Base-by-base conservation (phyloP, 2,113 vertebrate genomes). In the Uria lomvia region DNA sequence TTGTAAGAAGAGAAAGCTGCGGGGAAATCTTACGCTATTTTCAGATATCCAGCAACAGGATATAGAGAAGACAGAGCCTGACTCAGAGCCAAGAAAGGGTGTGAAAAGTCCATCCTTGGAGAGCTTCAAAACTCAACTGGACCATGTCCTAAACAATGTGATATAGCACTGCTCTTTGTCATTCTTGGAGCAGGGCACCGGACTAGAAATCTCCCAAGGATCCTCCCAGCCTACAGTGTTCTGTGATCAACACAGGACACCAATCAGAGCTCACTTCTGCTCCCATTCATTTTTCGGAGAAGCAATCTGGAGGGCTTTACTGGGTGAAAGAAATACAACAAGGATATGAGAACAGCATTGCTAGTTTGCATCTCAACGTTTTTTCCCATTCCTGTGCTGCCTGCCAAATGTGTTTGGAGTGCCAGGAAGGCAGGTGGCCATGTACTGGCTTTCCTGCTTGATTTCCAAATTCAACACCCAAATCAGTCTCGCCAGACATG, bases 321-420 rank as follows among this genome's bases (percentile, higher is more conserved):
- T 45, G 34, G 20, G 7, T 34, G 63, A 62, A 2, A 68, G 42
- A 52, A 81, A 68, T 29, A 47, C n/a, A 58, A 20, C 8, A 42
- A 36, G 8, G 21, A 29, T 15, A 72, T 0, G 2, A 12, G 15
- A 59, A 65, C 6, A 66, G 29, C 0, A 2, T 6, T 55, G 32
- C 18, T 29, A 60, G 17, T 50, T 73, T 60, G 13, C 40, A 77
- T 26, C 29, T 72, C 45, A 49, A 9, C 2, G 1, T 40, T 75
- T 60, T 15, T 40, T 52, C 5, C 59, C 29, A 27, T 36, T 58
- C 36, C 43, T 83, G 10, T 52, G 23, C 32, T 6, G 19, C 63
- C 27, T 49, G 30, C 6, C 40, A 59, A 74, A 34, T 70, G 11
- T 32, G 30, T 15, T 30, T 59, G 47, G 20, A 68, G 18, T n/a